Evolutionary conservation across 1,140 invertebrate species (phyloP).

Genomic region (Calliphora vicina): DNA sequence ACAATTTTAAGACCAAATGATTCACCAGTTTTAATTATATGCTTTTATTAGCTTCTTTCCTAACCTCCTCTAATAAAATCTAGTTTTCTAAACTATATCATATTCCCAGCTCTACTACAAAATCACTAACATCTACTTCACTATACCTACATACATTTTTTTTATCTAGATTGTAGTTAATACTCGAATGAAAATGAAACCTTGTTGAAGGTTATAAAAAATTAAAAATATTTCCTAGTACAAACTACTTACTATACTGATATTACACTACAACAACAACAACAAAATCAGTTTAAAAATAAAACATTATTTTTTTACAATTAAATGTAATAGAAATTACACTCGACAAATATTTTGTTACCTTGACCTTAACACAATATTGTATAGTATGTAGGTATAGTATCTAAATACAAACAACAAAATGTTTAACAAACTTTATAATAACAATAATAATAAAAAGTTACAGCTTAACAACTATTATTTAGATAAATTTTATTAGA

Average conservation of each 20-base stretch:
- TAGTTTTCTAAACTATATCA: neutral
- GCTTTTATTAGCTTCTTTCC: too few relatives aligned
- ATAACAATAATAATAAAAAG: neutral
- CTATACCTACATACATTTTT: neutral
- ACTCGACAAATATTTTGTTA: slow-evolving; percentile 37
- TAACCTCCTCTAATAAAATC: neutral
- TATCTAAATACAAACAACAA: too few relatives aligned
- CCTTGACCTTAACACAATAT: slow-evolving; percentile 62
- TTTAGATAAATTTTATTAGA: slow-evolving; percentile 2
- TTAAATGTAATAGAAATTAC: slow-evolving; percentile 19
- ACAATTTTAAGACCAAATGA: too few relatives aligned
- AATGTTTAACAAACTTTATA: neutral
- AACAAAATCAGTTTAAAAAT: neutral
- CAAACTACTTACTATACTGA: neutral
- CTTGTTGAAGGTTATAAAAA: slow-evolving; percentile 22
- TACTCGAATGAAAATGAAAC: slow-evolving; percentile 31
- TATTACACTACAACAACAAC: neutral
- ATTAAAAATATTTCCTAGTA: slow-evolving; percentile 20
- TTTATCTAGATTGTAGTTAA: neutral
- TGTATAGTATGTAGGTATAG: too few relatives aligned
- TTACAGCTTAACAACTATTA: neutral
- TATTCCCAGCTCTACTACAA: neutral
- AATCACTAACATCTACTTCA: neutral
- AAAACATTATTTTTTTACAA: slow-evolving; percentile 15
- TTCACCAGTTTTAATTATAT: too few relatives aligned